Evolutionary conservation across 1,140 invertebrate species (phyloP), one percentile per base, ranked within the genome.

Genomic region (Homarus americanus): DNA sequence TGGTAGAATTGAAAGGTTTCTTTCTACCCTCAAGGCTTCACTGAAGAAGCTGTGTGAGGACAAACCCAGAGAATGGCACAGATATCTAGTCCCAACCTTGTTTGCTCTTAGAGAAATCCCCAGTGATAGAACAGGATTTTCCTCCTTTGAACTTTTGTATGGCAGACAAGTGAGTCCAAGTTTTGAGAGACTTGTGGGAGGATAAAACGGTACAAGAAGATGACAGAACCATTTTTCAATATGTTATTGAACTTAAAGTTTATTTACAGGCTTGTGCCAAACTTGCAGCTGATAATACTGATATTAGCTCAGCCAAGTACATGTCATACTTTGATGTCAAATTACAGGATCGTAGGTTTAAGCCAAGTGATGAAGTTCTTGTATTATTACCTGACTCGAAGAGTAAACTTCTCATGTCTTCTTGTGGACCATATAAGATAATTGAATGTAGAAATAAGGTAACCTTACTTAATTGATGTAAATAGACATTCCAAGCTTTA

Each of bases 51-150:
- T 87, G 28, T 87, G 83, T 41, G 28, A n/a, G 15, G 20, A 53
- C 24, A 86, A 73, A 75, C 83, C 66, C 7, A 73, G 36, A 20
- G 85, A 79, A 24, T 87, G 49, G 44, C 44, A 79, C 58, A 76
- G 73, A 28, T 87, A 87, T 66, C 20, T 87, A 36, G 20, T 32
- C 12, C 10, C 32, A 28, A 38, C 75, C 9, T 12, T 87, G 73
- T 63, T 79, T 63, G 85, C 36, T 7, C 0, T 86, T 7, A 82
- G 40, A 44, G 79, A 82, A 82, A 53, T 58, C 0, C 44, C 41
- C 4, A 82, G 78, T 32, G 78, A 82, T 41, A 10, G 40, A 9
- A n/a, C 34, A 41, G 41, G n/a, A 15, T 82, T n/a, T 5, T 82
- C 41, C 10, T n/a, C 78, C 41, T 82, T 53, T 53, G 79, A 82